These are phyloP conservation scores for Pempheris klunzingeri DNA, from an alignment of 2,797 vertebrate genomes.

Conservation along the genomic window DNA sequence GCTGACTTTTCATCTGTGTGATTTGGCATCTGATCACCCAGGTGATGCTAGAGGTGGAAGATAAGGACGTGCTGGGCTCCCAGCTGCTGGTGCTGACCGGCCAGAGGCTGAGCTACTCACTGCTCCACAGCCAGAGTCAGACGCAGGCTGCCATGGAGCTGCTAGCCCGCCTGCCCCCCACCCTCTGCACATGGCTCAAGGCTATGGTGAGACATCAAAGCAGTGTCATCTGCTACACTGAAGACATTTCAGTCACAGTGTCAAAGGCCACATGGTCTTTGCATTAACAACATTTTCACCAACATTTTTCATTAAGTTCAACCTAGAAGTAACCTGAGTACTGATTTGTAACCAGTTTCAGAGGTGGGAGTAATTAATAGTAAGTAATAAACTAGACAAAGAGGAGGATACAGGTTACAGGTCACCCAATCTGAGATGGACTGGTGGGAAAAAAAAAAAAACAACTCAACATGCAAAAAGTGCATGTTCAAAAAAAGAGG, in stretches of 20 bases:
- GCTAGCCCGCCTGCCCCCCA: constrained; percentile 92
- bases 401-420: too few species aligned
- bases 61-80: constrained; percentile 95
- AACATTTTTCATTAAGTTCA: neutral
- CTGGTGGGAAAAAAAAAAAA: too few species aligned
- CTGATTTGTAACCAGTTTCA: neutral
- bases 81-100: constrained; percentile 94
- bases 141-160: constrained; percentile 93
- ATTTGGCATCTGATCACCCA: constrained; percentile 54
- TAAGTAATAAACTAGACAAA: neutral
- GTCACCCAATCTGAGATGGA: too few species aligned
- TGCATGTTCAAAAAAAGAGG: too few species aligned
- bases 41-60: constrained; percentile 93
- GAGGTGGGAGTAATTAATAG: neutral
- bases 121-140: constrained; percentile 90
- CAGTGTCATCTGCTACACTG: too few species aligned
- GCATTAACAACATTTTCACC: neutral
- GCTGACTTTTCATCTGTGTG: neutral
- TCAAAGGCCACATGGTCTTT: neutral
- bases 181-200: constrained; percentile 98
- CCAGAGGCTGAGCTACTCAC: constrained; percentile 91
- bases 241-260: neutral
- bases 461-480: too few species aligned
- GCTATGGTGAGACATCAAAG: constrained; percentile 90
- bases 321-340: neutral